A percentile compares a stretch with the other conserved stretches of the same genome.
phyloP scores from a whole-genome alignment of 2,113 vertebrate genomes.

The Tor tambroides region DNA sequence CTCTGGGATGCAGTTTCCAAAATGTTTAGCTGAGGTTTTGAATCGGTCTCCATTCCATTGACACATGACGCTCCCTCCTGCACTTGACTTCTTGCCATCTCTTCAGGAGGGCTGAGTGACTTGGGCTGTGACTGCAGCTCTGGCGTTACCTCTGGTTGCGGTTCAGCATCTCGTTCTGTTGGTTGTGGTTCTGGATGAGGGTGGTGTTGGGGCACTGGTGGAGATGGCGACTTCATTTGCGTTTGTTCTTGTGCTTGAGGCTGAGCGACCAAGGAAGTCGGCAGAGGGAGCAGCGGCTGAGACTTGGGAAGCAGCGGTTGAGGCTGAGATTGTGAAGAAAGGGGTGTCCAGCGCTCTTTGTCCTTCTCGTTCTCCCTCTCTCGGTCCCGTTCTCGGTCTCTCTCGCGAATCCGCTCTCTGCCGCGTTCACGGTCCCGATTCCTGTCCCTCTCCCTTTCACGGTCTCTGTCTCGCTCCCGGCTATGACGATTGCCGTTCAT shows the following conservation, averaged over 20 bases:
- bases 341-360: constrained; percentile 68
- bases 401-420: constrained; percentile 66
- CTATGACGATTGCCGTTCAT: constrained; percentile 90
- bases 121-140: constrained; percentile 68
- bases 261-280: constrained; percentile 53
- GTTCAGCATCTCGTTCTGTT: not conserved
- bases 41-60: constrained; percentile 87
- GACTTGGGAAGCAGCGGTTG: constrained; percentile 62
- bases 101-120: constrained; percentile 83
- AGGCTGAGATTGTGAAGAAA: constrained; percentile 69
- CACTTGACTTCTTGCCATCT: constrained; percentile 76
- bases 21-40: constrained; percentile 56
- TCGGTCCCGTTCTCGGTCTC: constrained; percentile 46
- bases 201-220: constrained; percentile 32
- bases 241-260: constrained; percentile 50
- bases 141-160: constrained; percentile 32
- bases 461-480: constrained; percentile 85
- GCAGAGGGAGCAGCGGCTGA: constrained; percentile 62
- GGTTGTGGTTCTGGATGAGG: constrained; percentile 22
- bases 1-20: constrained; percentile 50
- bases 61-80: constrained; percentile 79
- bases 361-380: constrained; percentile 67
- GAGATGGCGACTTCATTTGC: constrained; percentile 34
- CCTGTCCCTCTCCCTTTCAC: constrained; percentile 66
- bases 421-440: constrained; percentile 65